Evolutionary conservation across 1,140 invertebrate genomes (phyloP).

Genomic region (Octopus sinensis): DNA sequence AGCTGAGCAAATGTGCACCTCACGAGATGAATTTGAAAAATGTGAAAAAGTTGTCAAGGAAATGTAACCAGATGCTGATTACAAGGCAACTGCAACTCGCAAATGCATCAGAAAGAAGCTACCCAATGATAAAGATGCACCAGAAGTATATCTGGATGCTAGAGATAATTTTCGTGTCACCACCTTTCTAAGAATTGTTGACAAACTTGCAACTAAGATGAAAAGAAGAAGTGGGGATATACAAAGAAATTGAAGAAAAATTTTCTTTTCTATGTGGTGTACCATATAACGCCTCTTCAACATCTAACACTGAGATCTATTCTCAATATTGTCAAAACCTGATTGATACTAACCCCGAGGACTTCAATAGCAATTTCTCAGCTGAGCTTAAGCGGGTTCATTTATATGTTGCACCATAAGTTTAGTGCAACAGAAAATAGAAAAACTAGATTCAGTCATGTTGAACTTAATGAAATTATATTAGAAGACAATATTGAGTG

Average conservation of each 20-base stretch:
- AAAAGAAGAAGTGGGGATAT: slow-evolving; percentile 29
- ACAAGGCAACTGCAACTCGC: not conserved
- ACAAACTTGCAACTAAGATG: slow-evolving; percentile 32
- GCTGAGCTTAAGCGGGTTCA: no score
- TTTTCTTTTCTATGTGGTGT: slow-evolving; percentile 32
- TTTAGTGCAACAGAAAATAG: no score
- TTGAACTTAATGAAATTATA: no score
- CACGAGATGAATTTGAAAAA: slow-evolving; percentile 28
- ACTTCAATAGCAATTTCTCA: no score
- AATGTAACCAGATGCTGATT: slow-evolving; percentile 23
- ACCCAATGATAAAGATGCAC: slow-evolving; percentile 11
- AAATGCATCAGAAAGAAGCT: not conserved
- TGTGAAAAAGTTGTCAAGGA: slow-evolving; percentile 19
- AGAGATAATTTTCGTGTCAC: slow-evolving; percentile 28
- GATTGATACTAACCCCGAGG: not conserved
- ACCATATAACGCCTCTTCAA: not conserved
- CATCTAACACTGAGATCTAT: not conserved
- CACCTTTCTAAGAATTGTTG: slow-evolving; percentile 24
- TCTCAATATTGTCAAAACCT: not conserved
- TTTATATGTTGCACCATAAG: no score
- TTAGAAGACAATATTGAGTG: no score
- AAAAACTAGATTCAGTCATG: no score
- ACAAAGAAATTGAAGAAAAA: slow-evolving; percentile 15
- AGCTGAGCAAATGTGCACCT: slow-evolving; percentile 24
- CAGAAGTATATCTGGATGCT: slow-evolving; percentile 33